Base-by-base conservation (phyloP, 2,797 vertebrate species). In the Danio aesculapii region DNA sequence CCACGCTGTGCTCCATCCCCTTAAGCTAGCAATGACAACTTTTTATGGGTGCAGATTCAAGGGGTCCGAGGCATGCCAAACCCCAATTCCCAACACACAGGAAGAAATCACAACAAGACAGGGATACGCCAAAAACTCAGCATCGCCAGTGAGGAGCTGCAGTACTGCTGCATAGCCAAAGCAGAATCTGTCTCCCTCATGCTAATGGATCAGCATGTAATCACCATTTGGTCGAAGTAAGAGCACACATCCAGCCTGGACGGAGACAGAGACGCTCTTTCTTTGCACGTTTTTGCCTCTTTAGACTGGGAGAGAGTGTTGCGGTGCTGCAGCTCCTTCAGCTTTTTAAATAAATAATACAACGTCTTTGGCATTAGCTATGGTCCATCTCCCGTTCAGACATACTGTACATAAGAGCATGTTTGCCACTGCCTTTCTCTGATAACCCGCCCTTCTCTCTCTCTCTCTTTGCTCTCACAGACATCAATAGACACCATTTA, bases 321-420 rank as follows among this genome's bases (percentile, higher is more conserved):
- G 88, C 89, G 88, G 90, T 87, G 89, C 88, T 85, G 50, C 71
- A 86, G 89, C 90, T 91, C 90, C 88, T 87, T 58, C 69, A 11
- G 86, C 85, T 92, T 93, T 94, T 93, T 92, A 92, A 95, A 95
- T 94, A 94, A 94, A 94, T 94, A 93, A 94, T 93, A 92, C 85
- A 86, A 89, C 69, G 89, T 92, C 91, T 92, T 93, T 87, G 87
- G 90, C 88, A 93, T 94, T 92, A 93, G 88, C 90, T 88, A 91
- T 87, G 92, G 90, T 92, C 88, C 89, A 91, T 91, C 90, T 93
- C 92, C 86, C 85, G 82, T 87, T 88, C 88, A 88, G 85, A 85
- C 90, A 13, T 53, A 53, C 50, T 53, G 50, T 53, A 13, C 50
- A 88, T 82, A 86, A 84, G 86, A 89, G 83, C 84, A 69, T 47